Base-by-base conservation (phyloP, 2,888 invertebrate genomes). In the Mayetiola destructor region DNA sequence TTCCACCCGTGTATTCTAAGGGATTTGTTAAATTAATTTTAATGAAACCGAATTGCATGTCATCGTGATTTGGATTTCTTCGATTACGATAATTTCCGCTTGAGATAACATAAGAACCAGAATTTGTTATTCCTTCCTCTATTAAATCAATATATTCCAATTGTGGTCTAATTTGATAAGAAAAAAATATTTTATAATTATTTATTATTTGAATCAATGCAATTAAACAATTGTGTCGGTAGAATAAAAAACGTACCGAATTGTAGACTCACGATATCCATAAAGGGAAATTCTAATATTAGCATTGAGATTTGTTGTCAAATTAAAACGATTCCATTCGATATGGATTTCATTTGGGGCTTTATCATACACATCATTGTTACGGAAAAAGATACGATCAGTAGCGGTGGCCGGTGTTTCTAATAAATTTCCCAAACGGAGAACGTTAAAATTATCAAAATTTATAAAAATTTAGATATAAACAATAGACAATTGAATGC, bases 401-500 rank as follows among this genome's bases (percentile, higher is more conserved):
- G 87, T 79, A 0, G 92, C 89, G 1, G 85, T 85, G 0, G 85
- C 86, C 0, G 93, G 92, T 0, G 93, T 89, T 79, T 94, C 91
- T 88, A 56, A n/a, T 16, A 37, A 20, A 20, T 35, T 56, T 42
- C 30, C 42, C 55, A 30, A 29, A 42, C 23, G 20, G 35, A 42
- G 56, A 56, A 54, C 5, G 20, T 39, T 20, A 39, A 39, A 37
- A 37, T 14, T n/a, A 37, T 37, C 16, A 37, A 37, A 37, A 10
- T 32, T 6, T 16, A 4, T 37, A 9, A n/a, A 37, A 37, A 12
- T 16, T 16, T 4, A n/a, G 14, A 6, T 16, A 5, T n/a, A 10
- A 14, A 48, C 27, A 27, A 4, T 10, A 37, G 8, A 14, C 20
- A 48, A 53, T 56, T 27, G 23, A 40, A 52, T 58, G 69, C 81